phyloP scores from a whole-genome alignment of 2,797 vertebrate genomes.

The Ctenopoma kingsleyae region DNA sequence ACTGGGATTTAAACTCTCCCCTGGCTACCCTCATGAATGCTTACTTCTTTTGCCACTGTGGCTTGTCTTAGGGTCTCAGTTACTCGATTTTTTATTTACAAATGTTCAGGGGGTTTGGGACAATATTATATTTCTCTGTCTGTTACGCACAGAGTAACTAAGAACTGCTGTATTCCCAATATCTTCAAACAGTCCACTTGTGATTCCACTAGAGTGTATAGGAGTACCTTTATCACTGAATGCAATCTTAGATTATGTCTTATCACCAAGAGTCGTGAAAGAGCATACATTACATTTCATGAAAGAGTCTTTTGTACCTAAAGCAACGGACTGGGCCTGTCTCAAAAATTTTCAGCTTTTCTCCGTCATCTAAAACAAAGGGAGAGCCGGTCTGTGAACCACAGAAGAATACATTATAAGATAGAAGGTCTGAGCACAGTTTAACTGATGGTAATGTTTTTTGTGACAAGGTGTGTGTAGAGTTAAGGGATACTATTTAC shows the following conservation, averaged over 20 bases:
- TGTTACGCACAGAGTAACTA: conserved; percentile 70
- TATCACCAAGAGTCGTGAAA: conserved; percentile 73
- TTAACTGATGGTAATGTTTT: conserved; percentile 5
- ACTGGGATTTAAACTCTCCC: conserved; percentile 61
- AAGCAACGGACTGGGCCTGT: conserved; percentile 60
- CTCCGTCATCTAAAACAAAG: conserved; percentile 47
- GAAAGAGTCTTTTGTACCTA: conserved; percentile 66
- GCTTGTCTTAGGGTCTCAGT: conserved; percentile 69
- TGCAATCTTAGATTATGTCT: conserved; percentile 72
- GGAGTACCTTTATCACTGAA: conserved; percentile 77
- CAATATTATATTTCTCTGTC: conserved; percentile 62
- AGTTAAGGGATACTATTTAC: not conserved
- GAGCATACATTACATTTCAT: conserved; percentile 70
- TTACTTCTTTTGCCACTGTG: conserved; percentile 45
- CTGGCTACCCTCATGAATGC: conserved; percentile 46
- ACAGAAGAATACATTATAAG: conserved; percentile 15
- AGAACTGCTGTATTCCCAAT: conserved; percentile 56
- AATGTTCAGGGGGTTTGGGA: conserved; percentile 67
- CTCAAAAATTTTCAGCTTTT: conserved; percentile 56
- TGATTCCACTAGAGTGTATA: conserved; percentile 75
- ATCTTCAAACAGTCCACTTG: conserved; percentile 75
- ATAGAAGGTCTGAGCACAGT: not conserved
- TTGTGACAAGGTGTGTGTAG: not conserved
- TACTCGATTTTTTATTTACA: conserved; percentile 85
- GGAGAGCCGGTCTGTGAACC: conserved; percentile 21